Percentiles rank a stretch among this genome's conserved stretches.
Evolutionary conservation across 37 sponge, comb jelly and placozoan species (phyloP).

Genomic region (Agelas oroides): DNA sequence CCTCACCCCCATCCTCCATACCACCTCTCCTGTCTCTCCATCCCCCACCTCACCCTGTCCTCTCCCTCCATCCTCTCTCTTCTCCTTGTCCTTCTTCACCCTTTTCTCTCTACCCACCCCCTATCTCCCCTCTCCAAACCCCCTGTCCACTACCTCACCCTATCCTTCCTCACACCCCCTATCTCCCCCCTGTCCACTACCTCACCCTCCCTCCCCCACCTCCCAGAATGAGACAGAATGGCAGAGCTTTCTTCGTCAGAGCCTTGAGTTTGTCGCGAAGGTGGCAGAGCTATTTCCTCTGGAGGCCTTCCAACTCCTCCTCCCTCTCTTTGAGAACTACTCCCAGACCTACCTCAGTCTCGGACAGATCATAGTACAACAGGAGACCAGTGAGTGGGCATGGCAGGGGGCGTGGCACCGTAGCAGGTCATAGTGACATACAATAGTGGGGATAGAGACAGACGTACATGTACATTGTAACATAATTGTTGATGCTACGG

Average conservation of each 20-base stretch:
- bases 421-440: too few species aligned
- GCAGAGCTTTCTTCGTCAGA: constrained; percentile 77
- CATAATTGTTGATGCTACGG: neutral
- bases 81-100: too few species aligned
- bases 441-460: too few species aligned
- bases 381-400: constrained; percentile 21
- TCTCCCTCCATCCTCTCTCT: too few species aligned
- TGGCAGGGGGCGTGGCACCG: too few species aligned
- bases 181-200: too few species aligned
- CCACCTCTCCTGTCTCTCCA: too few species aligned
- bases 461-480: neutral
- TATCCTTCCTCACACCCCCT: neutral
- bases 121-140: too few species aligned
- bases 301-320: constrained; percentile 70
- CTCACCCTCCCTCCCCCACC: neutral
- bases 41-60: too few species aligned
- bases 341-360: constrained; percentile 63
- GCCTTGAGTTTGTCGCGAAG: constrained; percentile 76
- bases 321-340: constrained; percentile 67
- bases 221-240: constrained; percentile 88
- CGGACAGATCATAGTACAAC: constrained; percentile 15
- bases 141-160: too few species aligned
- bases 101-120: too few species aligned
- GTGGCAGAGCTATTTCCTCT: constrained; percentile 79
- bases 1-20: too few species aligned